These are phyloP conservation scores for Mesitornis unicolor DNA, from an alignment of 2,113 vertebrate species.

Conservation along the genomic window DNA sequence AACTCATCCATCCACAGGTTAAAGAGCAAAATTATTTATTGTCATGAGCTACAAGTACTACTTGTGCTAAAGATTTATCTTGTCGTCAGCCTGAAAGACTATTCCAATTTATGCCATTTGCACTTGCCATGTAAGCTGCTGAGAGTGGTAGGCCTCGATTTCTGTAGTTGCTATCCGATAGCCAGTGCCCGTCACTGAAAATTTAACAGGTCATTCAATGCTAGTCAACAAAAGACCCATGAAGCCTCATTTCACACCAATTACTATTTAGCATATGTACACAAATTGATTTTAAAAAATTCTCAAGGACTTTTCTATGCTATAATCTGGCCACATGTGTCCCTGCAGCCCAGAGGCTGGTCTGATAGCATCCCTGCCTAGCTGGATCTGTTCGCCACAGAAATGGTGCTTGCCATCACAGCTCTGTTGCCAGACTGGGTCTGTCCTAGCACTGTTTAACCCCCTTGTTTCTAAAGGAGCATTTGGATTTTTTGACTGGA, in stretches of 20 bases:
- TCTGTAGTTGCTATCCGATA: background rate
- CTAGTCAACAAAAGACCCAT: conserved; percentile 25
- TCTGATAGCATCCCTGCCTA: background rate
- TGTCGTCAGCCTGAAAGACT: background rate
- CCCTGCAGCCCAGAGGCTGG: background rate
- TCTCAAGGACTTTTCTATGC: background rate
- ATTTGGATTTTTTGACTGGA: background rate
- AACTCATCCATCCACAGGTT: background rate
- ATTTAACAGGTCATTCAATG: conserved; percentile 17
- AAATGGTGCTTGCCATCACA: background rate
- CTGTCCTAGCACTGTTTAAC: background rate
- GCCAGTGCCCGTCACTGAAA: background rate
- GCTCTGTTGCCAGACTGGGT: background rate
- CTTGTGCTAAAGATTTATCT: conserved; percentile 14
- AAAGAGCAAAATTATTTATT: background rate
- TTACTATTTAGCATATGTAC: conserved; percentile 10
- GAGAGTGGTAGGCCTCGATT: background rate
- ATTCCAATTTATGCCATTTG: background rate
- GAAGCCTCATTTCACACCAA: conserved; percentile 35
- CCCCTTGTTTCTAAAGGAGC: background rate
- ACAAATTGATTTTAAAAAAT: background rate
- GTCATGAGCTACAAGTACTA: background rate
- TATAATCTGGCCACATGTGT: background rate
- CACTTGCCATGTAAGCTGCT: background rate
- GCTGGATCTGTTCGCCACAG: accelerated